Base-by-base conservation (phyloP, 2,888 invertebrate species). In the Melieria omissa region DNA sequence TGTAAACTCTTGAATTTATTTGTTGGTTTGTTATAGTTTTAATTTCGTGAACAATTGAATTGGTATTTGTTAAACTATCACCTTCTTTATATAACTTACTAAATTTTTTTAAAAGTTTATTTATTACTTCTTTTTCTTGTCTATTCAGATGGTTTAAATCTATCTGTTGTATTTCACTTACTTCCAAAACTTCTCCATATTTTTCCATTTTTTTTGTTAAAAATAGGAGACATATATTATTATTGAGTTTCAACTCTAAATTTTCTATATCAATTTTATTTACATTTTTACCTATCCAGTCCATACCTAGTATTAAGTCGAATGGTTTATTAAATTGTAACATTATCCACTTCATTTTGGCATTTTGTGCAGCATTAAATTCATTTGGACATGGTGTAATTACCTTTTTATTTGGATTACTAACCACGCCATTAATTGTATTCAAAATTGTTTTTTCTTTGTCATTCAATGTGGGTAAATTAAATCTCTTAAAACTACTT, bases 241-340 rank as follows among this genome's bases (percentile, higher is more conserved):
- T n/a, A n/a, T n/a, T n/a, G n/a, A n/a, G n/a, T n/a, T n/a, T n/a
- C n/a, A n/a, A n/a, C n/a, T n/a, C n/a, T n/a, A n/a, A n/a, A 57
- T 80, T 79, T 73, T 66, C 73, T n/a, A n/a, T n/a, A n/a, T n/a
- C n/a, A n/a, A 62, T 46, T 14, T 4, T 62, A 47, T 62, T 62
- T 5, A 62, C 62, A 62, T 62, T 62, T 62, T 62, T 62, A 9
- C 14, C 16, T 46, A 62, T 62, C 62, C 62, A 62, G 29, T 62
- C 62, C 62, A 62, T 62, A 16, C 16, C 62, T 12, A 62, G 46
- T 46, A 62, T 62, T 8, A 62, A 62, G 47, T 62, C 62, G n/a
- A 62, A 62, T 46, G 62, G 62, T 62, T 62, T 62, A 14, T 46
- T 46, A 16, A 62, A 62, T 12, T 62, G 16, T n/a, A 62, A 16